Percentiles rank a stretch among this genome's conserved stretches.
Conservation (phyloP, 2,113 vertebrate genomes). For the Bufo gargarizans region DNA sequence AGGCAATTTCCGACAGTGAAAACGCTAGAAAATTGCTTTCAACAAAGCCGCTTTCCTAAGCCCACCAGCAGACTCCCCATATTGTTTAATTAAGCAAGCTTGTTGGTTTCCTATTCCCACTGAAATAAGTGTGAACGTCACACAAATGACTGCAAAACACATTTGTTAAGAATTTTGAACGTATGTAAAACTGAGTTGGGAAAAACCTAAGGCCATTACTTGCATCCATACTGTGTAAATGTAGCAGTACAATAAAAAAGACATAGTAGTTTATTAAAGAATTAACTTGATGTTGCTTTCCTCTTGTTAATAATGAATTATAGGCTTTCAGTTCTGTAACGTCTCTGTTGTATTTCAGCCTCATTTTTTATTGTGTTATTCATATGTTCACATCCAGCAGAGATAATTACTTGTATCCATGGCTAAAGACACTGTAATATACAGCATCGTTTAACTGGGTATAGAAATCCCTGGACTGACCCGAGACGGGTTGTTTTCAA, state of each 20-base stretch:
- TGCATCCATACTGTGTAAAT: slow-evolving; percentile 26
- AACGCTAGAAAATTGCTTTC: background rate
- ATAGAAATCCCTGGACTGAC: slow-evolving; percentile 39
- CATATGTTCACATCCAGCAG: slow-evolving; percentile 30
- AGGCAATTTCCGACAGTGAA: too few species aligned
- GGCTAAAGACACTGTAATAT: slow-evolving; percentile 39
- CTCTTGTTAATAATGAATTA: slow-evolving; percentile 46
- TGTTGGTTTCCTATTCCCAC: background rate
- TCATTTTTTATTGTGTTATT: slow-evolving; percentile 44
- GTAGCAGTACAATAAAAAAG: slow-evolving; percentile 19
- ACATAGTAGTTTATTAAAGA: slow-evolving; percentile 35
- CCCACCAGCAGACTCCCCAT: background rate
- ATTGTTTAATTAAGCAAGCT: background rate
- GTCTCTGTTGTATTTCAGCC: slow-evolving; percentile 30
- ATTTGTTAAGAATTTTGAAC: background rate
- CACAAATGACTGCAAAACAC: background rate
- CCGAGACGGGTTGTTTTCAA: slow-evolving; percentile 6
- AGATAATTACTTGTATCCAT: slow-evolving; percentile 42
- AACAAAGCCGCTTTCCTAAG: background rate
- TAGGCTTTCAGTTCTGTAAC: slow-evolving; percentile 20
- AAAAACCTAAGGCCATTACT: slow-evolving; percentile 42
- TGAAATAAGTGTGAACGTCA: background rate
- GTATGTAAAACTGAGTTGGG: slow-evolving; percentile 1
- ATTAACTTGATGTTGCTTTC: slow-evolving; percentile 36
- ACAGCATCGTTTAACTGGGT: slow-evolving; percentile 14